Conservation (phyloP, 2,113 vertebrate species). For the Sebastes fasciatus region DNA sequence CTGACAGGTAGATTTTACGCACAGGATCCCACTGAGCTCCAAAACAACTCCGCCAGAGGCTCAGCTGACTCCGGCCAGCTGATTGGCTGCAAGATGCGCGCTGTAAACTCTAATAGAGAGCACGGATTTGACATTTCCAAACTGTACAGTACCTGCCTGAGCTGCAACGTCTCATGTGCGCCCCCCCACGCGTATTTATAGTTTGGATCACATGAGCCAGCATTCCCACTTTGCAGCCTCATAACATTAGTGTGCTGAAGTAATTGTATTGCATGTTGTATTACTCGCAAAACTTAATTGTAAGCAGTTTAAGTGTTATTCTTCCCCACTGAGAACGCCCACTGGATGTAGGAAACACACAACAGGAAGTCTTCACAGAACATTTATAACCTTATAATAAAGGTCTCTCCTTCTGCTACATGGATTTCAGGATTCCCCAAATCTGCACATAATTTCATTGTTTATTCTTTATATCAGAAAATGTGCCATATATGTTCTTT, state of each 20-base stretch:
- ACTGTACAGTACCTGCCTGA: slow-evolving; percentile 23
- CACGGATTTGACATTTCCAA: slow-evolving; percentile 41
- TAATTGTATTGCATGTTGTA: slow-evolving; percentile 1
- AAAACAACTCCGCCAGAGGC: slow-evolving; percentile 56
- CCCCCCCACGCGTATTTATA: not conserved
- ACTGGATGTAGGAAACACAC: slow-evolving; percentile 24
- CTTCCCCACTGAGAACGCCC: slow-evolving; percentile 38
- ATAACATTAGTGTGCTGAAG: slow-evolving; percentile 17
- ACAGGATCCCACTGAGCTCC: slow-evolving; percentile 61
- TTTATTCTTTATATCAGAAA: slow-evolving; percentile 4
- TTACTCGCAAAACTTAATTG: slow-evolving; percentile 11
- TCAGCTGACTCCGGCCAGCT: slow-evolving; percentile 38
- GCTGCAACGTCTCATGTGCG: slow-evolving; percentile 3
- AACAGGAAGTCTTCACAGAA: not conserved
- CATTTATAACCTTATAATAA: not conserved
- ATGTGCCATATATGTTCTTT: not conserved
- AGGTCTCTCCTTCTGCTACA: not conserved
- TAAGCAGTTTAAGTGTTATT: slow-evolving; percentile 27
- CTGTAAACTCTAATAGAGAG: slow-evolving; percentile 37
- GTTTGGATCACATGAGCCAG: slow-evolving; percentile 27
- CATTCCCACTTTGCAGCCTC: slow-evolving; percentile 25
- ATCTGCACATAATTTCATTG: not conserved
- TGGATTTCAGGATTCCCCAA: slow-evolving; percentile 21
- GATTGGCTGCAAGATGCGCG: slow-evolving; percentile 64
- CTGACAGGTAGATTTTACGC: slow-evolving; percentile 74